phyloP scores from a whole-genome alignment of 1,140 invertebrate genomes.

The Sminthurides bifidus region DNA sequence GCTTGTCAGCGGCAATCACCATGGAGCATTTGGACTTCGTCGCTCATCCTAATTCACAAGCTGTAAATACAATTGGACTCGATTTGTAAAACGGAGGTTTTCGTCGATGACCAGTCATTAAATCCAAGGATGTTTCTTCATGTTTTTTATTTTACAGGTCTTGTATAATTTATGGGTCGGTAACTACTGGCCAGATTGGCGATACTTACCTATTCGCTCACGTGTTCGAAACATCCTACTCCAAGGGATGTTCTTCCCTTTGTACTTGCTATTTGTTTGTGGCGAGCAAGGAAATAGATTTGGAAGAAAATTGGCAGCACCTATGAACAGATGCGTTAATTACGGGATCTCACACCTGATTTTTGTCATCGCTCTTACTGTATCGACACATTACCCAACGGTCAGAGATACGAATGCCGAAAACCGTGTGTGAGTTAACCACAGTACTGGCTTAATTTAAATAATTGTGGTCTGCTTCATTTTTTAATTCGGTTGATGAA shows the following conservation, averaged over 20 bases:
- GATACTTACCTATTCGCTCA: background rate
- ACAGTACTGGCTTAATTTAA: too few species aligned
- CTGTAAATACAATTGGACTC: background rate
- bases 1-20: background rate
- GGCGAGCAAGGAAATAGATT: background rate
- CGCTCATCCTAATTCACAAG: background rate
- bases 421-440: background rate
- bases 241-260: background rate
- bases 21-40: background rate
- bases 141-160: background rate
- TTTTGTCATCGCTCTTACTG: background rate
- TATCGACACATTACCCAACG: too few species aligned
- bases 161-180: background rate
- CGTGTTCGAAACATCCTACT: background rate
- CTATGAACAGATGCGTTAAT: background rate
- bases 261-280: background rate
- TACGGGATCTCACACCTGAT: background rate
- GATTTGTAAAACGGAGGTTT: too few species aligned
- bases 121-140: too few species aligned
- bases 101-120: too few species aligned
- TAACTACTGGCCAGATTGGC: background rate
- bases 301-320: background rate
- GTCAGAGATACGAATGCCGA: background rate
- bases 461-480: too few species aligned
- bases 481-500: too few species aligned